phyloP scores from a whole-genome alignment of 1,140 invertebrate genomes.

The Atopsyche davidsoni region DNA sequence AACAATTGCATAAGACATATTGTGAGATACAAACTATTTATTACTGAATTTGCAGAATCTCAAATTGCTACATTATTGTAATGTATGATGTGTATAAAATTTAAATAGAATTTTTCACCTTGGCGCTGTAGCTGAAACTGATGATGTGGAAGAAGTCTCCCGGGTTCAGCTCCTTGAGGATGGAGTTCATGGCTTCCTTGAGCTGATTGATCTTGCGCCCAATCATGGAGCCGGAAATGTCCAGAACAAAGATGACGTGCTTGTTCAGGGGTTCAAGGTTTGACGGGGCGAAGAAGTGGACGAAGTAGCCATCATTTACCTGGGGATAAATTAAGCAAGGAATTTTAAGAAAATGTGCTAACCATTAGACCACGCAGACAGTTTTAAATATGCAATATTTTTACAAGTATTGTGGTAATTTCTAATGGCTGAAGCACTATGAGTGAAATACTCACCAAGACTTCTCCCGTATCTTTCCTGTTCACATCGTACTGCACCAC shows the following conservation, averaged over 20 bases:
- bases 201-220: conserved; percentile 60
- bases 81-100: not conserved
- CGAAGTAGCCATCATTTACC: conserved; percentile 71
- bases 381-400: no score
- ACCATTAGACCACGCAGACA: no score
- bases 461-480: conserved; percentile 48
- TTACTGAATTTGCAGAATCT: no score
- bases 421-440: no score
- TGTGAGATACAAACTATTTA: no score
- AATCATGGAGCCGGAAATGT: conserved; percentile 64
- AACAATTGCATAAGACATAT: no score
- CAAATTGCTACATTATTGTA: no score
- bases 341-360: no score
- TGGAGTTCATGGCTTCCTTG: conserved; percentile 60
- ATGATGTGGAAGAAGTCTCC: conserved; percentile 64
- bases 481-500: conserved; percentile 60
- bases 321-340: conserved; percentile 32
- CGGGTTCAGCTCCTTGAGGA: conserved; percentile 53
- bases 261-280: conserved; percentile 56
- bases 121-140: conserved; percentile 50
- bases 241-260: conserved; percentile 66
- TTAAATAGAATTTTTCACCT: conserved; percentile 37
- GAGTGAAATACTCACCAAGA: conserved; percentile 44
- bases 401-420: no score
- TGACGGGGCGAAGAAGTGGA: conserved; percentile 65